These are phyloP conservation scores for Furcifer pardalis DNA, from an alignment of 2,797 vertebrate genomes.

Conservation along the genomic window DNA sequence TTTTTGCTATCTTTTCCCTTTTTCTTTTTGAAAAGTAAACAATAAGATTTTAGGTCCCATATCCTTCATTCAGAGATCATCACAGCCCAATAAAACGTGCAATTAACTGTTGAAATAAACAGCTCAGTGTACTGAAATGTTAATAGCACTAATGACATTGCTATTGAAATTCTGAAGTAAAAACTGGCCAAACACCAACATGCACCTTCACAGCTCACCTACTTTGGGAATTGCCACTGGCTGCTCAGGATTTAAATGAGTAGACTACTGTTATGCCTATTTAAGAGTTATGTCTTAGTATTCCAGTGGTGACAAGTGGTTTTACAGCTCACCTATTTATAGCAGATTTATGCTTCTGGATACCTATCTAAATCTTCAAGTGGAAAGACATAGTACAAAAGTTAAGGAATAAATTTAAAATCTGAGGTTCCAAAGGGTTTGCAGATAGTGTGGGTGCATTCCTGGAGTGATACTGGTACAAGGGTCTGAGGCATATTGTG, in stretches of 20 bases:
- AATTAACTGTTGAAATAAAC: slow-evolving; percentile 20
- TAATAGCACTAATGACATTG: slow-evolving; percentile 12
- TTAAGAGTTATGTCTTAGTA: not conserved
- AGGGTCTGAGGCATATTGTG: not conserved
- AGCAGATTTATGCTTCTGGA: not conserved
- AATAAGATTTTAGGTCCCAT: not conserved
- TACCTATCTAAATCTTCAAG: not conserved
- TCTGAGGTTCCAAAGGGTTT: not conserved
- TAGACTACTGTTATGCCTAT: not conserved
- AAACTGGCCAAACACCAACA: not conserved
- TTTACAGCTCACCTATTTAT: not conserved
- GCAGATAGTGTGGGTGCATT: not conserved
- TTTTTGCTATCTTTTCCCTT: not conserved
- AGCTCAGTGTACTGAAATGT: slow-evolving; percentile 8
- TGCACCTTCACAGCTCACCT: not conserved
- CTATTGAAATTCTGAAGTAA: not conserved
- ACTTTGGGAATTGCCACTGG: not conserved
- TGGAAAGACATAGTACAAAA: not conserved
- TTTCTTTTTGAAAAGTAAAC: not conserved
- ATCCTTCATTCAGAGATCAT: slow-evolving; percentile 10
- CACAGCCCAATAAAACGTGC: slow-evolving; percentile 5
- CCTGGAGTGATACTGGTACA: not conserved
- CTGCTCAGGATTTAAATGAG: not conserved
- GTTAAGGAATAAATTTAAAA: not conserved
- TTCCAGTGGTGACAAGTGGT: not conserved